These are phyloP conservation scores for Leptobrachium ailaonicum DNA, from an alignment of 2,113 vertebrate genomes.

Conservation along the genomic window DNA sequence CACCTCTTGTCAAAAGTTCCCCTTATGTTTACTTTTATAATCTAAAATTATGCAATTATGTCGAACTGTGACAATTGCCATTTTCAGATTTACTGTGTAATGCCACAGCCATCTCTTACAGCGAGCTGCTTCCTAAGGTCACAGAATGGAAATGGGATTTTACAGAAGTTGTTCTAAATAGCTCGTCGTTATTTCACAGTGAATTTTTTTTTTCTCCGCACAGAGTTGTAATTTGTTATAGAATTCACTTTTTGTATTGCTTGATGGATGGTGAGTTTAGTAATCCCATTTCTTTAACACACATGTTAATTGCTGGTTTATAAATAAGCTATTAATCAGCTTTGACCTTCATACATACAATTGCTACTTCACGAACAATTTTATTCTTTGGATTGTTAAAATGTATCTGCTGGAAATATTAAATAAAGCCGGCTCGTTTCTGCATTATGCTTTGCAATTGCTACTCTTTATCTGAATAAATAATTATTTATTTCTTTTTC, in stretches of 20 bases:
- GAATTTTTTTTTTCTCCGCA: not conserved
- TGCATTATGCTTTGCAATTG: too few relatives aligned
- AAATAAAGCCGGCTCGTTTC: too few relatives aligned
- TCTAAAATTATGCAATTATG: not conserved
- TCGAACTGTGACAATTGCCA: not conserved
- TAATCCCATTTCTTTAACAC: not conserved
- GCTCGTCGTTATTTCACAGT: not conserved
- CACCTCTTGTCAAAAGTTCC: not conserved
- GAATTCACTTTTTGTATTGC: not conserved
- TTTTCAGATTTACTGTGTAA: not conserved
- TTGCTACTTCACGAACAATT: too few relatives aligned
- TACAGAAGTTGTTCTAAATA: conserved; percentile 1
- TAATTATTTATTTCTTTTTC: too few relatives aligned
- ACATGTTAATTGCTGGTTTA: not conserved
- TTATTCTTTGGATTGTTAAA: too few relatives aligned
- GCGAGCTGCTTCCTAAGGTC: not conserved
- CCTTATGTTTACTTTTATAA: not conserved
- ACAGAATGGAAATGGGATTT: not conserved
- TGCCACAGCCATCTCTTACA: not conserved
- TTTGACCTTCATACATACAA: not conserved
- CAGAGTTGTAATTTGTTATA: not conserved
- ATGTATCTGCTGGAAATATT: too few relatives aligned
- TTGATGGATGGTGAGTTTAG: not conserved
- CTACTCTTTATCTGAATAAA: too few relatives aligned
- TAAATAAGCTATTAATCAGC: not conserved